Percentiles rank a stretch among this genome's conserved stretches.
phyloP scores from a whole-genome alignment of 1,140 invertebrate species.

The Anadara kagoshimensis region DNA sequence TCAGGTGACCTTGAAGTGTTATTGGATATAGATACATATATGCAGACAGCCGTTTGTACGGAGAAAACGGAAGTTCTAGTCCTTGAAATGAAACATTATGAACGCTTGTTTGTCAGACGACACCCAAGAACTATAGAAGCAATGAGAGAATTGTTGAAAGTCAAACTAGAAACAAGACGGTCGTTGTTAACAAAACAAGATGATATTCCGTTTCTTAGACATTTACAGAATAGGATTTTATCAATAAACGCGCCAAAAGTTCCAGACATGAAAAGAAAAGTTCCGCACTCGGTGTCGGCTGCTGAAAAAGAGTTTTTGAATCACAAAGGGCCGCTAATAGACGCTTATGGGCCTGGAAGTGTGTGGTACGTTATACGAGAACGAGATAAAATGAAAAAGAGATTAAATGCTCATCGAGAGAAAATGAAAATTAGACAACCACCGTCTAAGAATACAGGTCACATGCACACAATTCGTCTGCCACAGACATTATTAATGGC shows the following conservation, averaged over 20 bases:
- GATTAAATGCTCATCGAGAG: constrained; percentile 1
- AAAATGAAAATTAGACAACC: constrained; percentile 20
- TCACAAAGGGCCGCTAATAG: constrained; percentile 65
- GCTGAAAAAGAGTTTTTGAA: constrained; percentile 61
- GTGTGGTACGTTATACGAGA: constrained; percentile 68
- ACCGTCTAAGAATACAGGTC: constrained; percentile 34
- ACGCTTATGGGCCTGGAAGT: constrained; percentile 68
- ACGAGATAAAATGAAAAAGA: constrained; percentile 48
- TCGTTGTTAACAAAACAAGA: constrained; percentile 50
- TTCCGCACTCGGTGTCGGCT: constrained; percentile 47
- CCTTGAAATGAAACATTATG: constrained; percentile 71
- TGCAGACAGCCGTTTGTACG: constrained; percentile 68
- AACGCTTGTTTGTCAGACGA: constrained; percentile 65
- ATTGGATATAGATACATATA: constrained; percentile 68
- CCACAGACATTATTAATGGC: constrained; percentile 49
- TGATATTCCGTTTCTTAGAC: constrained; percentile 52
- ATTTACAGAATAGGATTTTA: constrained; percentile 34
- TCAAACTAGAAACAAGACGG: constrained; percentile 52
- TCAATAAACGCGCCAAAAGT: constrained; percentile 38
- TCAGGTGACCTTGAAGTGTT: constrained; percentile 70
- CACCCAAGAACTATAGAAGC: constrained; percentile 67
- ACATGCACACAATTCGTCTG: constrained; percentile 40
- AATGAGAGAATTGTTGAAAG: constrained; percentile 59
- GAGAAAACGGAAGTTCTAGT: constrained; percentile 71
- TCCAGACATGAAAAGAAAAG: constrained; percentile 38